Conservation (phyloP, 2,888 invertebrate species). For the Deroplatys truncata region DNA sequence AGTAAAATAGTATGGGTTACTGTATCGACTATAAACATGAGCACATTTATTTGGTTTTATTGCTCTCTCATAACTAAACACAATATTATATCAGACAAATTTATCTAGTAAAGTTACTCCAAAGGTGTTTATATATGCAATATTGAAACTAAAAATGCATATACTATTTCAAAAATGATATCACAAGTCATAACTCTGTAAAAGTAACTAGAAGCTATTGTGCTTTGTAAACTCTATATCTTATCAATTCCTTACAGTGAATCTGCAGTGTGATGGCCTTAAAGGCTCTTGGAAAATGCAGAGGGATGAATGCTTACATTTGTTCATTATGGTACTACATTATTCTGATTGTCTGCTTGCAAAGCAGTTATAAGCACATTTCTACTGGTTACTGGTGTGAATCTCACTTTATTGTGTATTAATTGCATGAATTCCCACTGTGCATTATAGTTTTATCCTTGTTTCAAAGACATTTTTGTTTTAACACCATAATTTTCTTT, state of each 20-base stretch:
- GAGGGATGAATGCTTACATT: too few species aligned
- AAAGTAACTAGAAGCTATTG: neutral
- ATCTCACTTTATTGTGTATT: too few species aligned
- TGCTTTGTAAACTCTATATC: neutral
- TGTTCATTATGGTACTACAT: too few species aligned
- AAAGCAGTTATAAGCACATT: too few species aligned
- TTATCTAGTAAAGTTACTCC: neutral
- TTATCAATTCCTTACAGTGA: neutral
- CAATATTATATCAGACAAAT: neutral
- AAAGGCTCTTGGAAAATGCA: neutral
- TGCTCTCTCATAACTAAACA: neutral
- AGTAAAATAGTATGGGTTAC: neutral
- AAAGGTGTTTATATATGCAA: neutral
- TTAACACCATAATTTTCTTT: too few species aligned
- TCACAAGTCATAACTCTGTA: neutral
- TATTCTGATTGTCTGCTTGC: too few species aligned
- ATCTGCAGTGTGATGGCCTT: neutral
- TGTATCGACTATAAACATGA: neutral
- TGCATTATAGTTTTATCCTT: too few species aligned
- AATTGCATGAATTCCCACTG: too few species aligned
- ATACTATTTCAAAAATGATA: neutral
- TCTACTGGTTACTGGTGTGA: too few species aligned
- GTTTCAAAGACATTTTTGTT: too few species aligned
- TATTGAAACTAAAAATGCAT: neutral
- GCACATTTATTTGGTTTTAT: neutral